phyloP scores from a whole-genome alignment of 1,140 invertebrate genomes.

The Drosophila nikananu region DNA sequence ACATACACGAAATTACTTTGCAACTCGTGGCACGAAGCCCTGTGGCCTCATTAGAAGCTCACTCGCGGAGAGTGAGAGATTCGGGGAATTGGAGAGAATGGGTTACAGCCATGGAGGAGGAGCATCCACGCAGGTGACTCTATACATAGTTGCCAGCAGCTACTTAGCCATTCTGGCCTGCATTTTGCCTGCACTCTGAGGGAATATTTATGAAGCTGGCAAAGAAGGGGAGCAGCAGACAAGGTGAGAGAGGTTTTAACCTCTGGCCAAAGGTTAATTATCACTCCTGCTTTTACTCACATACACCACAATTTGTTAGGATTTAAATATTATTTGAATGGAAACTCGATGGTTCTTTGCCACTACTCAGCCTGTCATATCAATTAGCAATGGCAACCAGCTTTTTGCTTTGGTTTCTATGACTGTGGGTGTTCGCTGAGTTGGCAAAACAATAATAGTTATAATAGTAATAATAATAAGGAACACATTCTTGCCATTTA shows the following conservation, averaged over 20 bases:
- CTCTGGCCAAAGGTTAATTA: not conserved
- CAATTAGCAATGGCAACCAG: conserved; percentile 45
- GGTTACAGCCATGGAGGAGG: not conserved
- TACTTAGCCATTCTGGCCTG: conserved; percentile 44
- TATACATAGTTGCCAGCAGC: conserved; percentile 12
- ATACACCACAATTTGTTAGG: not conserved
- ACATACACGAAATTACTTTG: conserved; percentile 64
- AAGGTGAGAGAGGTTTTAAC: not conserved
- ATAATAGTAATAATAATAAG: conserved; percentile 42
- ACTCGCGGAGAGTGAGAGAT: conserved; percentile 9
- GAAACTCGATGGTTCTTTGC: conserved; percentile 5
- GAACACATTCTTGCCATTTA: conserved; percentile 13
- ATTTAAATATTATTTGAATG: not conserved
- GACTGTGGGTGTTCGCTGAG: conserved; percentile 37
- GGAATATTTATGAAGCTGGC: conserved; percentile 35
- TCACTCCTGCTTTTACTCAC: no score
- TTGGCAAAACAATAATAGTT: conserved; percentile 30
- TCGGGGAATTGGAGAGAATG: not conserved
- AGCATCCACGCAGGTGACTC: conserved; percentile 29
- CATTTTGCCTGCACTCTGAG: conserved; percentile 30
- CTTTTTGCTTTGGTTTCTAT: conserved; percentile 12
- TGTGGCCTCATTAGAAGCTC: conserved; percentile 61
- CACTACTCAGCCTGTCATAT: conserved; percentile 44
- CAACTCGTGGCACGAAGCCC: conserved; percentile 51
- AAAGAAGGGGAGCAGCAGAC: conserved; percentile 6